Evolutionary conservation across 1,140 invertebrate genomes (phyloP), one percentile per base, ranked within the genome.

Genomic region (Leptoteleia sp.): DNA sequence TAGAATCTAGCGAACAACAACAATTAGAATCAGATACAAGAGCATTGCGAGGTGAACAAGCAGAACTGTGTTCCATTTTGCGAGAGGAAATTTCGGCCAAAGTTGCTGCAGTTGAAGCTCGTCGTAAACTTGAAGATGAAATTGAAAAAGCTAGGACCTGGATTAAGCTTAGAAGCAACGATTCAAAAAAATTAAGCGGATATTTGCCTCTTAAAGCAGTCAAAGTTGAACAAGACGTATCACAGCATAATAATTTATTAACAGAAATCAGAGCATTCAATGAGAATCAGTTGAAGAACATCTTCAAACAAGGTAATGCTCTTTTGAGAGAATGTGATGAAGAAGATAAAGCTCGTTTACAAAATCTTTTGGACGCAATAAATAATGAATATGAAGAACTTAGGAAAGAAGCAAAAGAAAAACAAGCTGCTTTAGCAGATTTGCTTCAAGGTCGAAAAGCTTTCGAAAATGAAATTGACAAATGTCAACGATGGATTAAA

Each of bases 401-500:
- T 6, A 93, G 93, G 84, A 92, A 92, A 48, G 93, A 94, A 79
- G 92, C 93, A 9, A 91, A 93, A 52, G 92, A 95, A 72, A 95
- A 95, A 78, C 91, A 95, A 70, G 91, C 92, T 13, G 92, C 93
- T 3, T 84, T 96, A 3, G 91, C 91, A 17, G 94, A 95, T 89
- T 88, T 96, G 7, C 86, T 96, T 7, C 92, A 94, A 86, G 92
- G 93, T 12, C 91, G 96, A 77, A 94, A 93, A 84, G 90, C 93
- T 11, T 96, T 97, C 81, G 96, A 97, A 87, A 92, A 91, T 50
- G 93, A 95, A 64, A 90, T 96, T 37, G 93, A 95, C 57, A 93
- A 94, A 76, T 95, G 94, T 83, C 92, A 94, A 72, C 92, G 95
- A 72, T 97, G 96, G 96, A 89, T 97, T 12, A 94, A 95, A 48